Evolutionary conservation across 2,113 vertebrate genomes (phyloP).

Genomic region (Chionis minor): DNA sequence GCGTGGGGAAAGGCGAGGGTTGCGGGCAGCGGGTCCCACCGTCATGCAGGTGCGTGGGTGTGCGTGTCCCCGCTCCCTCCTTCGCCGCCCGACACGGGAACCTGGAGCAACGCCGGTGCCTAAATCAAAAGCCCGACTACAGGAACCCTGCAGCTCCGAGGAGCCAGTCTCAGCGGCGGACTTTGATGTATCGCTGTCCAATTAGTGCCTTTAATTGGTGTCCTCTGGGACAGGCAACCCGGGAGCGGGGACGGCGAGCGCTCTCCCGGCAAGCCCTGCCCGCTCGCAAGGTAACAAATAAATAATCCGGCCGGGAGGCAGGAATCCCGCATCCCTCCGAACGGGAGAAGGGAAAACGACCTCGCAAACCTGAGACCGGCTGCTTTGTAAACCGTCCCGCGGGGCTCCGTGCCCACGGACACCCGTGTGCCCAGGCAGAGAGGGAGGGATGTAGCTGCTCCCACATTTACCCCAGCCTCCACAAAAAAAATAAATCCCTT

Average conservation of each 20-base stretch:
- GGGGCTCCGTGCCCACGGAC: background rate
- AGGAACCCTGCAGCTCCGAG: slow-evolving; percentile 61
- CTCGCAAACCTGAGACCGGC: background rate
- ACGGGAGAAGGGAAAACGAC: background rate
- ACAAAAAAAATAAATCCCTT: rapidly evolving
- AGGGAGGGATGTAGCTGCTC: background rate
- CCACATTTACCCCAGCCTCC: background rate
- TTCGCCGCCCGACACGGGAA: background rate
- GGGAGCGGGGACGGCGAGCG: slow-evolving; percentile 49
- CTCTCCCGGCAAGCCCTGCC: slow-evolving; percentile 21
- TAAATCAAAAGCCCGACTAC: slow-evolving; percentile 69
- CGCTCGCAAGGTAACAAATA: slow-evolving; percentile 52
- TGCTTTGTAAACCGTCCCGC: background rate
- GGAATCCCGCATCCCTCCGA: background rate
- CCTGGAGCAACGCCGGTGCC: background rate
- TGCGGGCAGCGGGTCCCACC: background rate
- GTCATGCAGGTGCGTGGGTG: background rate
- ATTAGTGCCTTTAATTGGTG: slow-evolving; percentile 85
- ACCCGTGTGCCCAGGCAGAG: background rate
- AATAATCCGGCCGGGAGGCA: background rate
- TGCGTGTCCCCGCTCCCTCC: background rate
- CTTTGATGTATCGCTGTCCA: slow-evolving; percentile 84
- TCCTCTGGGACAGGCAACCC: slow-evolving; percentile 73
- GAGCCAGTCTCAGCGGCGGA: slow-evolving; percentile 65
- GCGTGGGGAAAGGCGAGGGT: too few species aligned